Conservation (phyloP, 2,797 vertebrate genomes). For the Scolopax bukidnonensis region DNA sequence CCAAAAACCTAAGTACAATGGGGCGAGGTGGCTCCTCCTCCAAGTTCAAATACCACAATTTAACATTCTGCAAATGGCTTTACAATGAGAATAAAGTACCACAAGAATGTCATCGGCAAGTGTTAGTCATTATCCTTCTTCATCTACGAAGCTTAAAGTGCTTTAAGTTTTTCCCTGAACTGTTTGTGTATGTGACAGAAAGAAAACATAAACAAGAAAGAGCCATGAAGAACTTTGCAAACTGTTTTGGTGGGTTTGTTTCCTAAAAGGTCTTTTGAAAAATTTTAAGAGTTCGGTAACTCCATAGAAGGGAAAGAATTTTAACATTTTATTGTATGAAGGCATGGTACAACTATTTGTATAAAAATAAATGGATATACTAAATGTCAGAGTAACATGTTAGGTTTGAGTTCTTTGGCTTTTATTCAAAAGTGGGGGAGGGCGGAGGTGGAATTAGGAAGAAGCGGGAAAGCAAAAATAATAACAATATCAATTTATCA, state of each 20-base stretch:
- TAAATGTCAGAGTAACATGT: not conserved
- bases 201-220: not conserved
- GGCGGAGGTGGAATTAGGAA: not conserved
- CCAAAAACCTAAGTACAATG: not conserved
- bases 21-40: not conserved
- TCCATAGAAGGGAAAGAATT: not conserved
- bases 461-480: not conserved
- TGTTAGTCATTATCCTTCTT: not conserved
- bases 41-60: not conserved
- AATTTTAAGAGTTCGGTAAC: not conserved
- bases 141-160: not conserved
- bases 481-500: not conserved
- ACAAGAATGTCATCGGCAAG: not conserved
- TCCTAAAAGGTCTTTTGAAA: not conserved
- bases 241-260: not conserved
- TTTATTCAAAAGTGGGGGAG: rapidly evolving
- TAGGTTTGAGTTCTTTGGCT: not conserved
- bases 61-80: not conserved
- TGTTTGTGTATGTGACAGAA: not conserved
- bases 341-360: not conserved
- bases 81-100: not conserved
- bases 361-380: not conserved
- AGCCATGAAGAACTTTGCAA: not conserved
- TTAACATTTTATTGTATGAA: not conserved
- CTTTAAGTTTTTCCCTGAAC: not conserved